These are phyloP conservation scores for Stichopus horrens DNA, from an alignment of 53 echinoderm and acorn worm species.

Conservation along the genomic window DNA sequence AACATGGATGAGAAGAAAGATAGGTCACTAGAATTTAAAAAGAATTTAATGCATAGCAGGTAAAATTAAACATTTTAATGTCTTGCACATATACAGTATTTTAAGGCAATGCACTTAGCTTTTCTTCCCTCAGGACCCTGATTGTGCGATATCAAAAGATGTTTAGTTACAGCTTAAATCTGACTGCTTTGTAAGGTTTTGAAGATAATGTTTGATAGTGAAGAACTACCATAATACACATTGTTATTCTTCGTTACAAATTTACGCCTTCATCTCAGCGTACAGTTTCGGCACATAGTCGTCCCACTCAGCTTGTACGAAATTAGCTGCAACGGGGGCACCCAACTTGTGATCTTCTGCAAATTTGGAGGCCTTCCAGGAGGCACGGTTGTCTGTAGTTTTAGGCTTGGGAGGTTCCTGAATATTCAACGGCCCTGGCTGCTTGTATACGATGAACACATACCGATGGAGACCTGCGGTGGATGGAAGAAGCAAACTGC, in stretches of 20 bases:
- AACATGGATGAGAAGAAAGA: too few relatives aligned
- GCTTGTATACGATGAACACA: conserved; percentile 92
- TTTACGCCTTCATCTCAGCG: conserved; percentile 45
- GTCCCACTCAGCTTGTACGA: conserved; percentile 89
- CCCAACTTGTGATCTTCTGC: conserved; percentile 72
- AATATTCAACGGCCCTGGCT: conserved; percentile 62
- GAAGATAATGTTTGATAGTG: background rate
- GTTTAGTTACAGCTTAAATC: background rate
- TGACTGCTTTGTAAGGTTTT: background rate
- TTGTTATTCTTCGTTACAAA: background rate
- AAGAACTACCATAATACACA: background rate
- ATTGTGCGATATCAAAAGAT: too few relatives aligned
- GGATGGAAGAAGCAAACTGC: background rate
- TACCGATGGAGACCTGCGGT: conserved; percentile 86
- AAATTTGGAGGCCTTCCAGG: conserved; percentile 75
- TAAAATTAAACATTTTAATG: too few relatives aligned
- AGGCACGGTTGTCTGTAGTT: conserved; percentile 55
- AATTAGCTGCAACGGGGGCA: conserved; percentile 85
- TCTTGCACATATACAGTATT: too few relatives aligned
- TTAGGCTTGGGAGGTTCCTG: conserved; percentile 54
- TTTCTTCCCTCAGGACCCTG: too few relatives aligned
- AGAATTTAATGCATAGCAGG: too few relatives aligned
- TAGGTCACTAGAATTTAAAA: too few relatives aligned
- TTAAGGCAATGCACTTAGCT: too few relatives aligned
- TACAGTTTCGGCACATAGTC: conserved; percentile 83